Evolutionary conservation across 2,113 vertebrate genomes (phyloP), one percentile per base, ranked within the genome.

Genomic region (Dasypus novemcinctus): DNA sequence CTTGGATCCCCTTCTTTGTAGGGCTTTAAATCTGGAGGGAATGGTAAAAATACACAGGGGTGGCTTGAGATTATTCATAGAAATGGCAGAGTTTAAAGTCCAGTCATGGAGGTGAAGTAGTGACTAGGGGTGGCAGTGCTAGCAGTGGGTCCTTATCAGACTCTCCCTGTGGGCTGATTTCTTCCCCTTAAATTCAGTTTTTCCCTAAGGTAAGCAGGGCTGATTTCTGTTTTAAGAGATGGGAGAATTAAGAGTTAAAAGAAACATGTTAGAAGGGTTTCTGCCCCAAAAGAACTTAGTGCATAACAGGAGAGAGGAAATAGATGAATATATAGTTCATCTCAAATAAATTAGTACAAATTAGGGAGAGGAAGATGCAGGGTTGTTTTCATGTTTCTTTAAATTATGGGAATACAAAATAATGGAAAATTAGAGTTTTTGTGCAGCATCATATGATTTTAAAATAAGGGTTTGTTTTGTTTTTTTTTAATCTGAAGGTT

Each of bases 341-440:
- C 81, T 14, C 13, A 66, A 59, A 69, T 75, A 88, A 46, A 38
- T 94, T 76, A 69, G 52, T 57, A 21, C 18, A 75, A 46, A 11
- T 57, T 87, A 27, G 33, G 15, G 43, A 52, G 3, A n/a, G 13
- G 7, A 13, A 46, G 29, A 52, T 49, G 49, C 14, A 41, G 23
- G 46, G 14, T 75, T 41, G 15, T 25, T 83, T 89, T 2, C 18
- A 1, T 59, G 18, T 52, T 71, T 46, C 6, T 68, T 23, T 81
- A 59, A 9, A 59, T 63, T 89, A 66, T 90, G 79, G 29, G 80
- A 93, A 59, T 94, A 52, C 27, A 95, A 29, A 64, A 83, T 78
- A 68, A 43, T 93, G 64, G 81, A 82, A 95, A 88, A 20, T 78
- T 75, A 61, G 12, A 87, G 69, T 91, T 87, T 82, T 25, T 14